Evolutionary conservation across 2,113 vertebrate genomes (phyloP).

Genomic region (Canis aureus): DNA sequence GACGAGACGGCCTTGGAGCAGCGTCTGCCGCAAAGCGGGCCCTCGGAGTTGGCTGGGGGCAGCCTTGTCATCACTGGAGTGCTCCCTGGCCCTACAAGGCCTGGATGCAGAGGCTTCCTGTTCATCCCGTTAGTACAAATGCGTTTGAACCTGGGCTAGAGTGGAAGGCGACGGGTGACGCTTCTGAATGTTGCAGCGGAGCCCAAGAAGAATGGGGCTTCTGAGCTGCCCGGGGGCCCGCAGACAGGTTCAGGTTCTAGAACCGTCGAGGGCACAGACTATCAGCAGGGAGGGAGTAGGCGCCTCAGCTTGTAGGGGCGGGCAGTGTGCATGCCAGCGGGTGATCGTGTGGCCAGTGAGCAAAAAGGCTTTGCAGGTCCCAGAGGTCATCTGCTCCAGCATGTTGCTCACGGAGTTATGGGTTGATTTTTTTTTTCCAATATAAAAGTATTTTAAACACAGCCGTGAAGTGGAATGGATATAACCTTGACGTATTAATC

Average conservation of each 20-base stretch:
- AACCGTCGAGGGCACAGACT: neutral
- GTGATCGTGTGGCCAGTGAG: neutral
- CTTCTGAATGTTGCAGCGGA: neutral
- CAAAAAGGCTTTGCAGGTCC: neutral
- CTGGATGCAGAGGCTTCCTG: too few relatives aligned
- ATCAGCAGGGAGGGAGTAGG: neutral
- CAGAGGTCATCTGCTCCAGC: neutral
- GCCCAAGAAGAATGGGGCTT: neutral
- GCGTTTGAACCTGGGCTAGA: neutral
- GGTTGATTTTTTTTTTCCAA: neutral
- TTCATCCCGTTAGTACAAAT: neutral
- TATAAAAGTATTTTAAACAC: neutral
- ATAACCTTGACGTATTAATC: neutral
- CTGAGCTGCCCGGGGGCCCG: neutral
- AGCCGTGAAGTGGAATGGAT: neutral
- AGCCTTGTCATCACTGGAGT: too few relatives aligned
- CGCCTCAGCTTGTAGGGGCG: too few relatives aligned
- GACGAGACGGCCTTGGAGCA: neutral
- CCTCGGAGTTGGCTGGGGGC: neutral
- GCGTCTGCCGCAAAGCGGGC: neutral
- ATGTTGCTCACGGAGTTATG: neutral
- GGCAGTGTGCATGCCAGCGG: too few relatives aligned
- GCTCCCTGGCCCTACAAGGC: too few relatives aligned
- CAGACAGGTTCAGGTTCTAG: neutral
- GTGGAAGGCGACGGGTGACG: accelerated